phyloP scores from a whole-genome alignment of 2,888 invertebrate genomes.

The Drosophila nr. fundita region DNA sequence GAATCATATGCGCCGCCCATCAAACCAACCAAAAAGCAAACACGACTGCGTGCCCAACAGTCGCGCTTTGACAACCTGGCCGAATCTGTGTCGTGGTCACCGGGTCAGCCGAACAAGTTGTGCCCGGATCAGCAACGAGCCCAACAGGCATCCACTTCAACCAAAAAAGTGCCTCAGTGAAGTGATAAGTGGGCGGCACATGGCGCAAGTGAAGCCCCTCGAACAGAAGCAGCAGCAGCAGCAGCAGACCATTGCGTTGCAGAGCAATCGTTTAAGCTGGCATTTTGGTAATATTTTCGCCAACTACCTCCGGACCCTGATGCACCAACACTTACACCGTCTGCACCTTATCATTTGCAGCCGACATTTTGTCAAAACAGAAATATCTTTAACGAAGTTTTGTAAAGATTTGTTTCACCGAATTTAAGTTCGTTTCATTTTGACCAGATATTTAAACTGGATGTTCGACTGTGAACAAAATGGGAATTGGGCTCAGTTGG shows the following conservation, averaged over 20 bases:
- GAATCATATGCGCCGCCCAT: slow-evolving; percentile 57
- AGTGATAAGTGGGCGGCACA: not conserved
- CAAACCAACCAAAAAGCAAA: slow-evolving; percentile 23
- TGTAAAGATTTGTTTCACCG: not conserved
- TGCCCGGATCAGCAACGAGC: slow-evolving; percentile 15
- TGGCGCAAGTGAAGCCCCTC: not conserved
- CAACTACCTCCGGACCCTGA: not conserved
- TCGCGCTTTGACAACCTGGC: slow-evolving; percentile 47
- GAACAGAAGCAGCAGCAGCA: not conserved
- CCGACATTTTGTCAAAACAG: not conserved
- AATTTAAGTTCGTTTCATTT: too few species aligned
- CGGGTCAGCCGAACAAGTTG: not conserved
- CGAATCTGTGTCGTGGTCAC: slow-evolving; percentile 13
- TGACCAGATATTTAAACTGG: not conserved
- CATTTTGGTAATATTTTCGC: not conserved
- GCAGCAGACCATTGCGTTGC: not conserved
- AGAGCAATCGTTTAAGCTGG: not conserved
- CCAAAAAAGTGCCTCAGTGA: not conserved
- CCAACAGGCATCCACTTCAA: slow-evolving; percentile 3
- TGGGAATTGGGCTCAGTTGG: not conserved
- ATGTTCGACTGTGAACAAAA: not conserved
- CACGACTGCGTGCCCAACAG: slow-evolving; percentile 17
- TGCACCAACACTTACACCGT: not conserved
- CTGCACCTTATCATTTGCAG: not conserved
- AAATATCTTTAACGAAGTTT: not conserved